These are phyloP conservation scores for Cladopsammia gracilis DNA, from an alignment of 64 coral and sea anemone genomes.

Conservation along the genomic window DNA sequence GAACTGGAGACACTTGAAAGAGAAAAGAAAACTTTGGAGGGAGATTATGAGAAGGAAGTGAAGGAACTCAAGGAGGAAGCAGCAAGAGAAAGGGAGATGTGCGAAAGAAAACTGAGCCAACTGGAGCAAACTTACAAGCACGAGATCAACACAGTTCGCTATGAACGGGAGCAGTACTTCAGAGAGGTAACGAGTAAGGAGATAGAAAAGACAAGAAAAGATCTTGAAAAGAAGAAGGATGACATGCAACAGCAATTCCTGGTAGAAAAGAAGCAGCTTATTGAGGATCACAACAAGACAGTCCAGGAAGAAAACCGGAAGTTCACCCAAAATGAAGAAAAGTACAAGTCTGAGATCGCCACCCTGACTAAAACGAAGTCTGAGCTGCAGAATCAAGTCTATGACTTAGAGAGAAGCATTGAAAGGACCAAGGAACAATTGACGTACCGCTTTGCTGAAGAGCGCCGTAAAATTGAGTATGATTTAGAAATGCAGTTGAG, in stretches of 20 bases:
- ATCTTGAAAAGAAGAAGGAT: constrained; percentile 46
- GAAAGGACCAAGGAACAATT: constrained; percentile 41
- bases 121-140: constrained; percentile 34
- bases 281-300: constrained; percentile 30
- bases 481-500: constrained; percentile 14
- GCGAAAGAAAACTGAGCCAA: constrained; percentile 41
- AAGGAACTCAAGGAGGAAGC: constrained; percentile 37
- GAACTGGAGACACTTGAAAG: constrained; percentile 12
- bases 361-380: neutral
- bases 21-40: constrained; percentile 39
- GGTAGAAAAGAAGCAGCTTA: constrained; percentile 12
- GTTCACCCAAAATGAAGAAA: neutral
- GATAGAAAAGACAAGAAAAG: constrained; percentile 17
- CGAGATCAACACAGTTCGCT: constrained; percentile 32
- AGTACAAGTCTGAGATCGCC: neutral
- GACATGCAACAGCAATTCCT: constrained; percentile 6
- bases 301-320: constrained; percentile 2
- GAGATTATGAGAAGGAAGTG: constrained; percentile 35
- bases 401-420: constrained; percentile 9
- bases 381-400: constrained; percentile 8
- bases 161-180: constrained; percentile 24
- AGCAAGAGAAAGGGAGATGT: constrained; percentile 20
- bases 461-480: constrained; percentile 39
- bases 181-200: constrained; percentile 27
- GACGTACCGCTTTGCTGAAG: constrained; percentile 27